These are phyloP conservation scores for Martes flavigula DNA, from an alignment of 2,797 vertebrate genomes.

Conservation along the genomic window DNA sequence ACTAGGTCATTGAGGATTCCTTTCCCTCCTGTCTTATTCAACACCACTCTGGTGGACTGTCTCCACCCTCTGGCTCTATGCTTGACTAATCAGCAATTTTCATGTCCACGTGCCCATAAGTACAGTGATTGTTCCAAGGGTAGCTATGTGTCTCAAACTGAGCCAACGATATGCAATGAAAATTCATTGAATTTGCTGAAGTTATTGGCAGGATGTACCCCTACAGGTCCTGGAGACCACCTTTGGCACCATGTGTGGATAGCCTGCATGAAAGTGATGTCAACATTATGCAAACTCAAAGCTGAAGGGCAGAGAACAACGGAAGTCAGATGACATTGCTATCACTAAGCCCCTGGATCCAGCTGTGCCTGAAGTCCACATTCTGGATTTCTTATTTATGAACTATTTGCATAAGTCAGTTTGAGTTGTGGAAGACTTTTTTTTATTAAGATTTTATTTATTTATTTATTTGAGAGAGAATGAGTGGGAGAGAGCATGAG, in stretches of 20 bases:
- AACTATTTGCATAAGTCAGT: neutral
- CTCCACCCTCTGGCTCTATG: neutral
- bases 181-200: neutral
- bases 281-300: too few relatives aligned
- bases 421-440: neutral
- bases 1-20: neutral
- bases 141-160: neutral
- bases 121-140: neutral
- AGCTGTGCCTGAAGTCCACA: neutral
- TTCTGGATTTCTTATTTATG: neutral
- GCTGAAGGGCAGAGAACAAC: neutral
- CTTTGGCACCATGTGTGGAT: neutral
- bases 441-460: neutral
- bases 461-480: too few relatives aligned
- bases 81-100: neutral
- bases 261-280: neutral
- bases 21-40: neutral
- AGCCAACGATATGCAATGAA: neutral
- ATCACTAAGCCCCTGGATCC: neutral
- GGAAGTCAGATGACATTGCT: neutral
- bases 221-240: neutral
- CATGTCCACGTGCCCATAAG: neutral
- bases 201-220: too few relatives aligned
- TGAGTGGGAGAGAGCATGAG: too few relatives aligned
- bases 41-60: neutral